Base-by-base conservation (phyloP, 2,113 vertebrate genomes). In the Chionodraco myersi region DNA sequence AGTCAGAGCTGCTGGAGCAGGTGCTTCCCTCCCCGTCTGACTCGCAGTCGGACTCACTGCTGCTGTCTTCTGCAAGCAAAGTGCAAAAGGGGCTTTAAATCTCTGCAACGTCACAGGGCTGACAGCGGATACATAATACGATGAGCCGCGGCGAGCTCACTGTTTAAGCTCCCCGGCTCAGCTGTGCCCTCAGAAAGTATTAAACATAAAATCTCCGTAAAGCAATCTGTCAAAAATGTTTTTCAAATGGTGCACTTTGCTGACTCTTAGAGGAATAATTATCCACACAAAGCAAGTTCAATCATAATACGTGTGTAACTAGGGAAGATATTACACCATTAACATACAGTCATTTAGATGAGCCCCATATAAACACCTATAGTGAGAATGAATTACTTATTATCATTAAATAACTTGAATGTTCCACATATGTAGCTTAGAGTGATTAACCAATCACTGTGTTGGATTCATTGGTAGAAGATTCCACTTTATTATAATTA, bases 1-100 rank as follows among this genome's bases (percentile, higher is more conserved):
- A 99, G 92, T 99, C 98, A 0, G 97, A 98, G 92, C 97, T 97
- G 30, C 97, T 97, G 85, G 97, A 98, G 88, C 96, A 97, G 92
- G 95, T 96, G 93, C 96, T 97, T 51, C 96, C 96, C 16, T 89
- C 94, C 0, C 94, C 97, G 0, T 98, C 98, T 0, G 97, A 98
- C 73, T 98, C 98, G 13, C 98, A 98, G 1, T 98, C 98, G 0
- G 98, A 98, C 0, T 98, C 97, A 41, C 96, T 99, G 89, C 97
- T 97, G 86, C 95, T 98, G 88, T 95, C 95, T 88, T 90, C 91
- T 77, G 88, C 6, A 77, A 53, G 16, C 61, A 18, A 23, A 89
- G 81, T 0, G 52, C 79, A 82, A 58, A 67, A 21, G 36, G 58
- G 64, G 45, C 61, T 79, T 81, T 73, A 68, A 68, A 85, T 73